Percentiles rank a stretch among this genome's conserved stretches.
Conservation (phyloP, 2,113 vertebrate genomes). For the Oncorhynchus mykiss region DNA sequence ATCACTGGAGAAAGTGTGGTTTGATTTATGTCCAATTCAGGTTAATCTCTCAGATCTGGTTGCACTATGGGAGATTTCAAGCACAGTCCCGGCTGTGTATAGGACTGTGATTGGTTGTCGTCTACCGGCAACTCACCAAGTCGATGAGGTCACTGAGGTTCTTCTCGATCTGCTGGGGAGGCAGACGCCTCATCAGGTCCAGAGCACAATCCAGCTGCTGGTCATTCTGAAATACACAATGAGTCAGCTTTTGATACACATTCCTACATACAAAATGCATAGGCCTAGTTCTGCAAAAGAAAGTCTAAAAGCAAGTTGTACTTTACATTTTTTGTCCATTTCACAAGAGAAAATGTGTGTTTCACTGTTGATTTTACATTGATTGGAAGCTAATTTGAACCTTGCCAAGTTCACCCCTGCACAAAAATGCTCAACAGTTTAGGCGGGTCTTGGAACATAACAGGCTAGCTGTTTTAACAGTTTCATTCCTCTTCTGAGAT, state of each 20-base stretch:
- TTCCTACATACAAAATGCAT: no score
- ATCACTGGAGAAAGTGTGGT: conserved; percentile 48
- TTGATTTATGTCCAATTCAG: conserved; percentile 46
- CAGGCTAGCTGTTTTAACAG: no score
- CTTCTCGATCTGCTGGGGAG: conserved; percentile 99
- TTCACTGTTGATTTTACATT: no score
- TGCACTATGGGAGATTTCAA: neutral
- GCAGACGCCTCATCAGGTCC: conserved; percentile 99
- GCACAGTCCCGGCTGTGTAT: neutral
- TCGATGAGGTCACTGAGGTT: conserved; percentile 99
- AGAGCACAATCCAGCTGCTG: conserved; percentile 99
- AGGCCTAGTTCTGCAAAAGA: no score
- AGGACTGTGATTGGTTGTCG: neutral
- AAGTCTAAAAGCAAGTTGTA: no score
- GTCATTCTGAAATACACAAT: conserved; percentile 81
- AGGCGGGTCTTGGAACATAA: no score
- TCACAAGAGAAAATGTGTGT: no score
- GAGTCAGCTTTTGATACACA: neutral
- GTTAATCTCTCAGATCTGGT: conserved; percentile 21
- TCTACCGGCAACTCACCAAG: conserved; percentile 78
- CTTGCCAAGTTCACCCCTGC: no score
- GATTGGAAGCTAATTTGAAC: neutral
- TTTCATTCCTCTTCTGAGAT: no score
- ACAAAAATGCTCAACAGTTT: no score
- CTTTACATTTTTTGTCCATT: no score